phyloP scores from a whole-genome alignment of 1,140 invertebrate genomes.

The Platorchestia sp. region DNA sequence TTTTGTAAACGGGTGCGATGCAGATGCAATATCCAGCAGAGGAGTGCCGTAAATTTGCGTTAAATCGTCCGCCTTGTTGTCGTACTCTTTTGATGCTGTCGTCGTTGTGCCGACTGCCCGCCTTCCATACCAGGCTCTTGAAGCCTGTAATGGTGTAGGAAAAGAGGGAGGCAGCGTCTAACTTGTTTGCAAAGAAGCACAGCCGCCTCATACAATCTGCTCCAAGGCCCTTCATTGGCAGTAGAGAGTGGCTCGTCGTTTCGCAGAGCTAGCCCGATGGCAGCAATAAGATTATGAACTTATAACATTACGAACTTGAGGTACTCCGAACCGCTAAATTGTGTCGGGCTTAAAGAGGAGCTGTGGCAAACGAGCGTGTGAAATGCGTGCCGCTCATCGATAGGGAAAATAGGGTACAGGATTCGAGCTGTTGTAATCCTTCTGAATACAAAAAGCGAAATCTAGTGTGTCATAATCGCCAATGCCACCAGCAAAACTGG shows the following conservation, averaged over 20 bases:
- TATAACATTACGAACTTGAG: constrained; percentile 35
- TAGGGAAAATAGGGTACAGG: neutral
- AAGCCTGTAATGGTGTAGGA: neutral
- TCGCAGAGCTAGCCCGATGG: neutral
- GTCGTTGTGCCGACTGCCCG: neutral
- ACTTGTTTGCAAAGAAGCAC: constrained; percentile 35
- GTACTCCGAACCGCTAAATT: neutral
- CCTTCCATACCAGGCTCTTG: neutral
- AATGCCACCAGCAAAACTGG: neutral
- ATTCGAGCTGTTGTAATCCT: neutral
- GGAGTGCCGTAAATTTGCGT: neutral
- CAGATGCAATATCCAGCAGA: neutral
- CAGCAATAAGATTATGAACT: constrained; percentile 20
- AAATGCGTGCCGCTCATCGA: neutral
- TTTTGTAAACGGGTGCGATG: neutral
- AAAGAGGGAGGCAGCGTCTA: neutral
- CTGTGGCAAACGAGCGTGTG: neutral
- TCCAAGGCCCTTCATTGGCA: constrained; percentile 20
- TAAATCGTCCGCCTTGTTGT: neutral
- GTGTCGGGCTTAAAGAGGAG: constrained; percentile 8
- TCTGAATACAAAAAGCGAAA: neutral
- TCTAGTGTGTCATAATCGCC: neutral
- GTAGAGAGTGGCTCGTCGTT: constrained; percentile 1
- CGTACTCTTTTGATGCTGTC: neutral
- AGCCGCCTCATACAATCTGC: constrained; percentile 36